Conservation (phyloP, 2,797 vertebrate species). For the Catamblyrhynchus diadema region DNA sequence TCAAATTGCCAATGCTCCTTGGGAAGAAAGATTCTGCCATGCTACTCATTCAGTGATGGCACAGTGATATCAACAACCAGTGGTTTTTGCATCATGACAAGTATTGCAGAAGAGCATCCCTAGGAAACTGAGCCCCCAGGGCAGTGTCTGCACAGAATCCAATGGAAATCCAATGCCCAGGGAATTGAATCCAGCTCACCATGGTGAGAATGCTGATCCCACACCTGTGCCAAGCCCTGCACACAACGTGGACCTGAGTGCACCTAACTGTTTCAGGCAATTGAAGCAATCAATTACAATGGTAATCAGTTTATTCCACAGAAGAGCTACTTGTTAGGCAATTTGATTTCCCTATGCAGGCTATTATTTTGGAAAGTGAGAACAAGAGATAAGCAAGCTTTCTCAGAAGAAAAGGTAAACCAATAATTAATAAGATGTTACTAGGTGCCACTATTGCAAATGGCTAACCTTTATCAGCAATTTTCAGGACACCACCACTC, state of each 20-base stretch:
- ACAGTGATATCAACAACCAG: background rate
- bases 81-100: background rate
- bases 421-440: background rate
- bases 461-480: background rate
- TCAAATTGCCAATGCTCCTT: background rate
- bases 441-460: background rate
- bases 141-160: background rate
- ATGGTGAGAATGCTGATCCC: background rate
- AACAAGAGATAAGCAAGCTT: background rate
- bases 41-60: background rate
- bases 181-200: background rate
- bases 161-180: background rate
- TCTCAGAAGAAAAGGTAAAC: background rate
- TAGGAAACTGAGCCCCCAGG: background rate
- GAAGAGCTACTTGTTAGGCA: background rate
- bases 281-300: background rate
- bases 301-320: background rate
- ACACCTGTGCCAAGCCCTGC: background rate
- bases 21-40: background rate
- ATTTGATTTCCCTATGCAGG: background rate
- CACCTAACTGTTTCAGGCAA: background rate
- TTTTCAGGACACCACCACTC: background rate
- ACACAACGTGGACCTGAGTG: background rate
- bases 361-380: background rate
- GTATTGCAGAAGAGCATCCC: background rate